phyloP scores from a whole-genome alignment of 2,888 invertebrate species.

The Deilephila elpenor region DNA sequence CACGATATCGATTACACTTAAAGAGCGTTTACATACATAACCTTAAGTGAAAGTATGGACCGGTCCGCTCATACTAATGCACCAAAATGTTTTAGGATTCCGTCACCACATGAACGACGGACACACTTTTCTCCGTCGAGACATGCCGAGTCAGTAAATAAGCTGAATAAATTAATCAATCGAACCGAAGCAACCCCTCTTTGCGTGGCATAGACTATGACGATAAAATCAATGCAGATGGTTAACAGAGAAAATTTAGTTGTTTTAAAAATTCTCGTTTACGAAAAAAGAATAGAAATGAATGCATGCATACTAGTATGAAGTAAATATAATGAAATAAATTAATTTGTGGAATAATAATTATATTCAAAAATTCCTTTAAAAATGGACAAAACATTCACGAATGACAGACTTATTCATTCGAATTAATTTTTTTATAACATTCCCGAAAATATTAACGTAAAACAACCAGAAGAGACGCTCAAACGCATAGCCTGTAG shows the following conservation, averaged over 20 bases:
- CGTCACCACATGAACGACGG: slow-evolving; percentile 66
- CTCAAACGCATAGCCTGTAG: not conserved
- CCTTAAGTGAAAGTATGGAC: slow-evolving; percentile 80
- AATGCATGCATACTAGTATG: no score
- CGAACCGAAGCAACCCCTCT: slow-evolving; percentile 71
- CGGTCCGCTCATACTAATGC: slow-evolving; percentile 79
- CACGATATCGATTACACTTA: slow-evolving; percentile 77
- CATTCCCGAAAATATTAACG: not conserved
- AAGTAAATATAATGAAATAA: no score
- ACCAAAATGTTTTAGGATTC: slow-evolving; percentile 80
- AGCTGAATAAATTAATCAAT: slow-evolving; percentile 79
- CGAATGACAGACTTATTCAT: not conserved
- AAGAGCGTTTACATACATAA: slow-evolving; percentile 80
- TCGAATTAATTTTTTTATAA: not conserved
- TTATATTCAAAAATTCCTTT: no score
- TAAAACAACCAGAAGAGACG: no score
- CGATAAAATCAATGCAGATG: slow-evolving; percentile 27
- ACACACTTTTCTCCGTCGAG: slow-evolving; percentile 78
- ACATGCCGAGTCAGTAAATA: slow-evolving; percentile 73
- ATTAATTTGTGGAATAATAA: no score
- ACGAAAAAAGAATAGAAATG: no score
- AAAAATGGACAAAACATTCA: no score
- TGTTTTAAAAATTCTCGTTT: no score
- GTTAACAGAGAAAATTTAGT: not conserved
- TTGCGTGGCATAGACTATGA: slow-evolving; percentile 62